Percentiles rank a stretch among this genome's conserved stretches.
phyloP scores from a whole-genome alignment of 2,888 invertebrate species.

The Dysmachus trigonus region DNA sequence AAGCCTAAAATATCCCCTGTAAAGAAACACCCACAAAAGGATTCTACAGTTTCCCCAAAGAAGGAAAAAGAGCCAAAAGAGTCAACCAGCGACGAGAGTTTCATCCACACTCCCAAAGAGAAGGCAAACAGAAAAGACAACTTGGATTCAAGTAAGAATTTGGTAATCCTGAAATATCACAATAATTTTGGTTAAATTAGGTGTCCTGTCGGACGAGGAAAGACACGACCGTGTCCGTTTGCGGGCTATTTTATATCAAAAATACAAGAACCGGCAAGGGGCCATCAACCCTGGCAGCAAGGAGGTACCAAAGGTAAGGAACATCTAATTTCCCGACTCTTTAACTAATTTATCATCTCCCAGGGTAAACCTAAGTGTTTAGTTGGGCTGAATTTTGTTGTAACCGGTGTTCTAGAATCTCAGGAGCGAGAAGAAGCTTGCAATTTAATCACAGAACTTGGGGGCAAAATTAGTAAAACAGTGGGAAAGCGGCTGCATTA shows the following conservation, averaged over 20 bases:
- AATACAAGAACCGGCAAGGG: conserved; percentile 79
- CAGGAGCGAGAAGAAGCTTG: conserved; percentile 83
- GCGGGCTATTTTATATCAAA: conserved; percentile 74
- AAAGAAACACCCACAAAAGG: not conserved
- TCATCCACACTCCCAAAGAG: not conserved
- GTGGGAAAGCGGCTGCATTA: conserved; percentile 85
- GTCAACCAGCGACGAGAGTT: not conserved
- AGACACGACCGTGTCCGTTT: conserved; percentile 74
- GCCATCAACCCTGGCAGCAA: conserved; percentile 85
- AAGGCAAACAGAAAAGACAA: conserved; percentile 50
- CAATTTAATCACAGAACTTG: conserved; percentile 78
- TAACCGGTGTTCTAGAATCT: conserved; percentile 90
- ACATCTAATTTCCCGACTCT: no score
- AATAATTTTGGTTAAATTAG: conserved; percentile 48
- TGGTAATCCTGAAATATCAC: not conserved
- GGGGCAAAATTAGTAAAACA: conserved; percentile 78
- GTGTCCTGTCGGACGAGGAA: conserved; percentile 69
- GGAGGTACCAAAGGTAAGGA: conserved; percentile 78
- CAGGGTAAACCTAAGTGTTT: conserved; percentile 79
- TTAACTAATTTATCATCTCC: not conserved
- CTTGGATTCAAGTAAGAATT: conserved; percentile 57
- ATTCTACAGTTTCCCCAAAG: conserved; percentile 36
- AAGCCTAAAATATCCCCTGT: not conserved
- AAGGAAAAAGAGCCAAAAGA: conserved; percentile 18
- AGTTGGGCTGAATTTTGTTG: conserved; percentile 74